Conservation (phyloP, 1,140 invertebrate species). For the Seison nebaliae region DNA sequence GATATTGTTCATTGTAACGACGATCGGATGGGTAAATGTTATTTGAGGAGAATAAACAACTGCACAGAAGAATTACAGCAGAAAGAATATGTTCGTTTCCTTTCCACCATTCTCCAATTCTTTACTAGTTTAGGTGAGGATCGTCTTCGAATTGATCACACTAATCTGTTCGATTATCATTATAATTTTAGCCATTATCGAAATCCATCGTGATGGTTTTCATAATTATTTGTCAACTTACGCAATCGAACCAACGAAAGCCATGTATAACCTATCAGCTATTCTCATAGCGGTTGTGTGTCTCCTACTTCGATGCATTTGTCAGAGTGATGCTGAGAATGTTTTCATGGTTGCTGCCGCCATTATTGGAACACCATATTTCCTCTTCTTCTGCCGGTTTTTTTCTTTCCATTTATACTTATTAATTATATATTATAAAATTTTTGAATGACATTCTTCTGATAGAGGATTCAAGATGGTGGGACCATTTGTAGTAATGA, state of each 20-base stretch:
- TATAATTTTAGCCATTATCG: neutral
- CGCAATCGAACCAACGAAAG: conserved; percentile 59
- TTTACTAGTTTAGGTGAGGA: no score
- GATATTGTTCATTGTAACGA: no score
- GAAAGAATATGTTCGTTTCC: no score
- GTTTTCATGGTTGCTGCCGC: conserved; percentile 68
- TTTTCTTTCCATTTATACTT: conserved; percentile 19
- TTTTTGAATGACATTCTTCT: conserved; percentile 14
- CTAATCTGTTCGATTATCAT: neutral
- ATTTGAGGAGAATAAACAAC: no score
- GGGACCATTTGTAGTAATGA: conserved; percentile 95
- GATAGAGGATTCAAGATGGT: conserved; percentile 78
- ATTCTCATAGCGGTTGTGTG: conserved; percentile 51
- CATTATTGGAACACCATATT: conserved; percentile 76
- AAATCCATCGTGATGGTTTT: neutral
- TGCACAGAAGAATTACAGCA: no score
- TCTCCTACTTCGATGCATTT: conserved; percentile 53
- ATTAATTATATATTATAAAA: conserved; percentile 11
- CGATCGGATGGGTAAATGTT: no score
- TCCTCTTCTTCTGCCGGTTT: conserved; percentile 85
- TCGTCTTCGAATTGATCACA: no score
- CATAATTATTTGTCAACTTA: conserved; percentile 21
- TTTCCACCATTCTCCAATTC: no score
- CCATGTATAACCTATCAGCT: conserved; percentile 74
- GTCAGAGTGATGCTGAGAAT: conserved; percentile 45